Conservation (phyloP, 2,113 vertebrate genomes). For the Martes martes region DNA sequence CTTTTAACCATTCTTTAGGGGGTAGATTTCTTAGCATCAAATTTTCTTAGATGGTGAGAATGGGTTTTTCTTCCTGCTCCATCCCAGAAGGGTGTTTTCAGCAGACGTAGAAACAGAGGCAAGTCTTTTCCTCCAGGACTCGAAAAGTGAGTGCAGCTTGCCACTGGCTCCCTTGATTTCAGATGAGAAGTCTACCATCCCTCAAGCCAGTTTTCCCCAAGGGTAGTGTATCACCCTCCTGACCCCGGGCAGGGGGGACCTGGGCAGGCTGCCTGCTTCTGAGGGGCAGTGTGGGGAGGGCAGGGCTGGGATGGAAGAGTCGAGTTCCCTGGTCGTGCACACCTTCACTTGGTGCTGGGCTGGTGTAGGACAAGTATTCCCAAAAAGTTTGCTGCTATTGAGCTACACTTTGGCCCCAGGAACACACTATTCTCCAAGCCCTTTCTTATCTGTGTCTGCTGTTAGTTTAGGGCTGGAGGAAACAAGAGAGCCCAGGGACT, state of each 20-base stretch:
- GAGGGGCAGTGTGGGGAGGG: too few relatives aligned
- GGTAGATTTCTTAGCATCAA: background rate
- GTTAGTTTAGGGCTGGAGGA: background rate
- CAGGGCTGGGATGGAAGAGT: background rate
- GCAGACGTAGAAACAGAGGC: background rate
- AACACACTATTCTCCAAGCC: fast-evolving
- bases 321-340: fast-evolving
- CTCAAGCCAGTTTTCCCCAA: fast-evolving
- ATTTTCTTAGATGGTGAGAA: background rate
- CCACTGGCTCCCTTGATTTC: background rate
- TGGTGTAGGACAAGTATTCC: too few relatives aligned
- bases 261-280: too few relatives aligned
- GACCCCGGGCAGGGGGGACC: background rate
- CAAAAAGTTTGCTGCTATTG: fast-evolving
- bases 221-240: background rate
- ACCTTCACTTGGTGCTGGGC: background rate
- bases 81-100: background rate
- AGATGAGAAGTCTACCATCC: background rate
- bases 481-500: background rate
- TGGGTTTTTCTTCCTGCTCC: fast-evolving
- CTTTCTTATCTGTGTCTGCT: background rate
- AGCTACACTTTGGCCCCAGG: too few relatives aligned
- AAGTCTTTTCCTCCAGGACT: too few relatives aligned
- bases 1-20: background rate
- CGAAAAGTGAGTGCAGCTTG: background rate